Evolutionary conservation across 1,140 invertebrate species (phyloP), one percentile per base, ranked within the genome.

Genomic region (Cepaea nemoralis): DNA sequence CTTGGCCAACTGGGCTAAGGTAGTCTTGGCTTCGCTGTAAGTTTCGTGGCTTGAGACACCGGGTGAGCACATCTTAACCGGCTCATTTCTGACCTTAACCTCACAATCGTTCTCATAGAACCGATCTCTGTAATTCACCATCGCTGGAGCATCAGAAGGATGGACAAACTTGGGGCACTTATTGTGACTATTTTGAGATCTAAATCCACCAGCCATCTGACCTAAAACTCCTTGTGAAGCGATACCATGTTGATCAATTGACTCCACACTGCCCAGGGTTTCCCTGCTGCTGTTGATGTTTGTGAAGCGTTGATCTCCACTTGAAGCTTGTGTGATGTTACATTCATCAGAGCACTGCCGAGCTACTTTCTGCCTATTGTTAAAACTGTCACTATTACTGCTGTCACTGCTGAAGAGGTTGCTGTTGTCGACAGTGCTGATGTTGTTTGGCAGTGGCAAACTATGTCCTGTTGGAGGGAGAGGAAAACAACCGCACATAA

Each of bases 301-400:
- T 8, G n/a, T 45, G 10, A 74, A 27, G 12, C 42, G 48, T 24
- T 48, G 48, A 1, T 74, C 71, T 33, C 42, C 71, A 33, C 12
- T 48, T n/a, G 42, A 27, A 24, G 27, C 42, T 12, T 42, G 71
- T 16, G 42, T 42, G 35, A 40, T 31, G 24, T 74, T 74, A 27
- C 40, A 74, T 33, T 74, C 71, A 48, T 74, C 42, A n/a, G 71
- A 74, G 27, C 50, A 45, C 42, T 74, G 71, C 42, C 71, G 6
- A 0, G 71, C 40, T 1, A 74, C n/a, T 27, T 50, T 48, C 14
- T 42, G 39, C n/a, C 42, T 42, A 14, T 22, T 42, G 40, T 27
- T 45, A 24, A 74, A 33, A n/a, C 39, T 74, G n/a, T 74, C 71
- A 19, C 59, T 63, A 24, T 50, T 42, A 31, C 71, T 74, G 71